Conservation (phyloP, 2,797 vertebrate genomes). For the Sebastes minor region DNA sequence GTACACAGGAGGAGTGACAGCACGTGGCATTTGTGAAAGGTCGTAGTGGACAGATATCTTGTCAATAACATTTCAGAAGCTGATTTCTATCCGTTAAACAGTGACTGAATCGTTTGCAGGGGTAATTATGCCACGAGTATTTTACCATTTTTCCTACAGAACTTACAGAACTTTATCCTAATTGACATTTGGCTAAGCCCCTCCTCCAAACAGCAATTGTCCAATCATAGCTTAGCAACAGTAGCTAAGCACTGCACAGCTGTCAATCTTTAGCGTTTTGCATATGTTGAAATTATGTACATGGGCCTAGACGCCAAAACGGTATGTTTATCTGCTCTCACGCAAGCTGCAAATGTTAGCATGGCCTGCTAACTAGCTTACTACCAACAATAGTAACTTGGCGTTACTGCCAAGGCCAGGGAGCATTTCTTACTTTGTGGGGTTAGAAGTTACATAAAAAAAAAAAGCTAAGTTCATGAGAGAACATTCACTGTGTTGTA, state of each 20-base stretch:
- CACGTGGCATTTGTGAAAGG: constrained; percentile 29
- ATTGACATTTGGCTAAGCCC: not conserved
- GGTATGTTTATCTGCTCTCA: not conserved
- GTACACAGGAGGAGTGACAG: not conserved
- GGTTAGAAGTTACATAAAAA: not conserved
- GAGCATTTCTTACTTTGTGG: not conserved
- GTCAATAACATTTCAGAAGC: not conserved
- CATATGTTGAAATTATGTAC: not conserved
- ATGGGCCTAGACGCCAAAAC: not conserved
- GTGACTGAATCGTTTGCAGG: not conserved
- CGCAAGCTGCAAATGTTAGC: not conserved
- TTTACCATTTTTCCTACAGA: not conserved
- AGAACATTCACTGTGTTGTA: not conserved
- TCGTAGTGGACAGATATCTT: not conserved
- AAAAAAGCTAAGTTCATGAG: not conserved
- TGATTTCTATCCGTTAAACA: not conserved
- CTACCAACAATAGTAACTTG: not conserved
- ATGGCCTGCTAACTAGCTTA: not conserved
- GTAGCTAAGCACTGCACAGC: not conserved
- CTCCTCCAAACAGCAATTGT: not conserved
- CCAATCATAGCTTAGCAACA: not conserved
- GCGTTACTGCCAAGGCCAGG: not conserved
- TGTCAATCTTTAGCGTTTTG: not conserved
- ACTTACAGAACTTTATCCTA: not conserved
- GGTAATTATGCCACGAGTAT: not conserved